These are phyloP conservation scores for Tryphoninae sp. DNA, from an alignment of 2,888 invertebrate genomes.

Conservation along the genomic window DNA sequence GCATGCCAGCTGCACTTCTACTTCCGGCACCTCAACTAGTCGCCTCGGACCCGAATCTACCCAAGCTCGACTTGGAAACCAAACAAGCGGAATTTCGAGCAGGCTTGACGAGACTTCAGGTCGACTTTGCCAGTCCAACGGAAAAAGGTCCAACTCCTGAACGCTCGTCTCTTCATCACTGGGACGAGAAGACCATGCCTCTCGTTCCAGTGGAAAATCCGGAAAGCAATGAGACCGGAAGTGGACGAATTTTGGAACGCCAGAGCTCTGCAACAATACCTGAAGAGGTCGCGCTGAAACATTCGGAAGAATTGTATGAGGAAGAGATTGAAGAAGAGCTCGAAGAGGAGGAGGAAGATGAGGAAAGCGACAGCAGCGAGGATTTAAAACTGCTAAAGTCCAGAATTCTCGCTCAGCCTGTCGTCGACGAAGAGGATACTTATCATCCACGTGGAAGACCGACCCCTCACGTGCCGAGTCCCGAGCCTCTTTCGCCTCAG, in stretches of 20 bases:
- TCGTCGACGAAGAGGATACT: constrained; percentile 77
- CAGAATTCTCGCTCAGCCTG: constrained; percentile 75
- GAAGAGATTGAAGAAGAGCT: constrained; percentile 61
- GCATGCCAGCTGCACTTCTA: constrained; percentile 60
- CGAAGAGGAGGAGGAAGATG: constrained; percentile 69
- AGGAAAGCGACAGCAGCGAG: constrained; percentile 74
- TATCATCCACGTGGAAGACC: constrained; percentile 76
- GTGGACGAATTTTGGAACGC: neutral
- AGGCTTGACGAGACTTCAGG: constrained; percentile 28
- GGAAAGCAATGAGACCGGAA: constrained; percentile 24
- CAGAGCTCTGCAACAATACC: constrained; percentile 56
- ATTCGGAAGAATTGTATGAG: constrained; percentile 45
- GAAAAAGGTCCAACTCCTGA: constrained; percentile 21
- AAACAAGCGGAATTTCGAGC: constrained; percentile 21
- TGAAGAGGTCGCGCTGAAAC: constrained; percentile 28
- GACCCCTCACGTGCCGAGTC: constrained; percentile 66
- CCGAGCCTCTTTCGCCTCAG: constrained; percentile 55
- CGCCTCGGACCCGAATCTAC: constrained; percentile 77
- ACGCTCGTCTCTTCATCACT: constrained; percentile 61
- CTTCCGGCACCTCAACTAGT: constrained; percentile 65
- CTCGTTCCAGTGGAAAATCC: constrained; percentile 44
- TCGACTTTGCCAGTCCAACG: neutral
- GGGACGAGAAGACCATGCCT: constrained; percentile 68
- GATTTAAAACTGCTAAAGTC: constrained; percentile 76
- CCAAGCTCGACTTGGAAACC: constrained; percentile 60